Evolutionary conservation across 2,888 invertebrate genomes (phyloP).

Genomic region (Hyposoter dolosus): DNA sequence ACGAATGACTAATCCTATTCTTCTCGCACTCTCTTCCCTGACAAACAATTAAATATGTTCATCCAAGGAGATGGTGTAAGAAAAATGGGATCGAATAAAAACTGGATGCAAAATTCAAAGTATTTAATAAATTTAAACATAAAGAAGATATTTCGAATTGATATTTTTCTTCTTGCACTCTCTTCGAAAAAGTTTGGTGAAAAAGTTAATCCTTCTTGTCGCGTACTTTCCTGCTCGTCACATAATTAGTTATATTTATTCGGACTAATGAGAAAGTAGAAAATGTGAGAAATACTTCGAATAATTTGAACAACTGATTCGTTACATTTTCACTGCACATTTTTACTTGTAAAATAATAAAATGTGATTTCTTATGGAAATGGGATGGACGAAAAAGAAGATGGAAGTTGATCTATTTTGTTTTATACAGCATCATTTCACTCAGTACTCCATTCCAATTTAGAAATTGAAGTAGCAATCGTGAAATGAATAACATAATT

Average conservation of each 20-base stretch:
- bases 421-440: background rate
- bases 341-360: background rate
- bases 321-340: background rate
- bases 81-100: background rate
- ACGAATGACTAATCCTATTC: background rate
- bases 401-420: background rate
- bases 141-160: too few relatives aligned
- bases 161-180: too few relatives aligned
- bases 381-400: background rate
- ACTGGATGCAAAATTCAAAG: background rate
- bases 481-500: background rate
- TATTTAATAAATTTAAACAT: too few relatives aligned
- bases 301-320: background rate
- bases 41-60: background rate
- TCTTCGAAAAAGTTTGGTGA: too few relatives aligned
- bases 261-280: background rate
- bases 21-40: constrained; percentile 15
- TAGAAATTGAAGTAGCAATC: background rate
- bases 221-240: too few relatives aligned
- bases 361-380: background rate
- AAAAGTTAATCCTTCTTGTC: too few relatives aligned
- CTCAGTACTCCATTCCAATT: background rate
- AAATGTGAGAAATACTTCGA: background rate
- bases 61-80: background rate
- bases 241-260: background rate